Conservation (phyloP, 2,888 invertebrate species). For the Metellina segmentata region DNA sequence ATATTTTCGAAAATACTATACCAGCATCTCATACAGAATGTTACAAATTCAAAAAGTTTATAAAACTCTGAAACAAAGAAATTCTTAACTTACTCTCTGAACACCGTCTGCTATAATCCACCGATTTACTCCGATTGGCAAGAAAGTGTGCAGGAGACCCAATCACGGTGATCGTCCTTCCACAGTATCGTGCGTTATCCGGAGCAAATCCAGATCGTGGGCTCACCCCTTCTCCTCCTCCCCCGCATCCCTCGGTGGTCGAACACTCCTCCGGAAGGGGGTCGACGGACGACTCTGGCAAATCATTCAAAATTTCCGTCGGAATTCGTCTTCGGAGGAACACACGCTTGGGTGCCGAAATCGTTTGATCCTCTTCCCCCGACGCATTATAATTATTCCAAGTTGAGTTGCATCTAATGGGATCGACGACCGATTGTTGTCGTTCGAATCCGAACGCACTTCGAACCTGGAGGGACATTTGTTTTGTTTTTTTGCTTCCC, state of each 20-base stretch:
- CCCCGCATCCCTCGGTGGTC: conserved; percentile 17
- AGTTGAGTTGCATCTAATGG: conserved; percentile 6
- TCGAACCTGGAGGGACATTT: conserved; percentile 68
- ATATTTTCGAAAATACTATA: too few relatives aligned
- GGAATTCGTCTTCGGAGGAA: conserved; percentile 56
- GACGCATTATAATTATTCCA: conserved; percentile 53
- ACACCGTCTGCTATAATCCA: conserved; percentile 64
- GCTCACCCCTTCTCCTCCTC: conserved; percentile 10
- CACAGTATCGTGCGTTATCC: conserved; percentile 13
- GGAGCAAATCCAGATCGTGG: neutral
- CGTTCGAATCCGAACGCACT: conserved; percentile 36
- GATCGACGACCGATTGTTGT: conserved; percentile 60
- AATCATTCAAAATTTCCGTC: conserved; percentile 70
- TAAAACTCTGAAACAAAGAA: neutral
- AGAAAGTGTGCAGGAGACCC: conserved; percentile 58
- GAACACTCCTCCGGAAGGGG: conserved; percentile 41
- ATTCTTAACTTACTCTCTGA: conserved; percentile 34
- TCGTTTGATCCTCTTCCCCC: conserved; percentile 12
- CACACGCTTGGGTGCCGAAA: conserved; percentile 62
- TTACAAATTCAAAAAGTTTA: neutral
- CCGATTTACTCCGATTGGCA: conserved; percentile 49
- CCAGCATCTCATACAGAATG: neutral
- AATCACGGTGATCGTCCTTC: conserved; percentile 60
- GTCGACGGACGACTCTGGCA: conserved; percentile 74
- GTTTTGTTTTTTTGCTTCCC: conserved; percentile 44